These are phyloP conservation scores for Epicampocera succincta DNA, from an alignment of 2,888 invertebrate species.

Conservation along the genomic window DNA sequence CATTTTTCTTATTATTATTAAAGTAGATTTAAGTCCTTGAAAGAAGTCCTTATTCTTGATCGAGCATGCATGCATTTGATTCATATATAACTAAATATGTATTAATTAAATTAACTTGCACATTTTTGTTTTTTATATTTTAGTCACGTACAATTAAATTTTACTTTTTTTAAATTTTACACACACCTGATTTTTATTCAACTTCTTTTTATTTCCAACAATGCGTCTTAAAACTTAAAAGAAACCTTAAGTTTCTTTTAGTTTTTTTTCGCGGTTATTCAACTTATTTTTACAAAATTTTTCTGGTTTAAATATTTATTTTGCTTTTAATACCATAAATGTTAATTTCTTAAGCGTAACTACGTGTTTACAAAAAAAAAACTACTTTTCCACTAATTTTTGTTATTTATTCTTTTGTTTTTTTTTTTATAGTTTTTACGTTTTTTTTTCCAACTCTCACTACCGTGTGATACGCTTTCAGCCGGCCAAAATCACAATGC, in stretches of 20 bases:
- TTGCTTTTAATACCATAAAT: conserved; percentile 24
- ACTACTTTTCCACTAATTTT: not conserved
- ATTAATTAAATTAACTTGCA: too few relatives aligned
- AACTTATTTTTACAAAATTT: conserved; percentile 7
- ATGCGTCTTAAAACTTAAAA: conserved; percentile 10
- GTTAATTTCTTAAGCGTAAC: conserved; percentile 27
- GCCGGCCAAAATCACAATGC: conserved; percentile 75
- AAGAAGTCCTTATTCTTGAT: too few relatives aligned
- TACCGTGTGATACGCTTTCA: conserved; percentile 59
- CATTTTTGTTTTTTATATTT: too few relatives aligned
- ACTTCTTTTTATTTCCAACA: not conserved
- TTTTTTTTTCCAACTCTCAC: conserved; percentile 58
- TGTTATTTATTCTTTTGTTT: not conserved
- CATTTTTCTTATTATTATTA: too few relatives aligned
- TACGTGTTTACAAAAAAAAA: not conserved
- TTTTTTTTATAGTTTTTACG: not conserved
- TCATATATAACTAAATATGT: too few relatives aligned
- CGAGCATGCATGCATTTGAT: too few relatives aligned
- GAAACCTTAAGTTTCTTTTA: conserved; percentile 32
- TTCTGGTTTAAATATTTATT: not conserved
- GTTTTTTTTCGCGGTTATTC: conserved; percentile 13
- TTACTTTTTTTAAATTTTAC: too few relatives aligned
- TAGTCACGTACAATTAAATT: too few relatives aligned
- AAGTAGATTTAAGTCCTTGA: too few relatives aligned
- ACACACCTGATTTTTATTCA: too few relatives aligned